A percentile compares a stretch with the other conserved stretches of the same genome.
phyloP scores from a whole-genome alignment of 2,113 vertebrate species.

The Talpa occidentalis region DNA sequence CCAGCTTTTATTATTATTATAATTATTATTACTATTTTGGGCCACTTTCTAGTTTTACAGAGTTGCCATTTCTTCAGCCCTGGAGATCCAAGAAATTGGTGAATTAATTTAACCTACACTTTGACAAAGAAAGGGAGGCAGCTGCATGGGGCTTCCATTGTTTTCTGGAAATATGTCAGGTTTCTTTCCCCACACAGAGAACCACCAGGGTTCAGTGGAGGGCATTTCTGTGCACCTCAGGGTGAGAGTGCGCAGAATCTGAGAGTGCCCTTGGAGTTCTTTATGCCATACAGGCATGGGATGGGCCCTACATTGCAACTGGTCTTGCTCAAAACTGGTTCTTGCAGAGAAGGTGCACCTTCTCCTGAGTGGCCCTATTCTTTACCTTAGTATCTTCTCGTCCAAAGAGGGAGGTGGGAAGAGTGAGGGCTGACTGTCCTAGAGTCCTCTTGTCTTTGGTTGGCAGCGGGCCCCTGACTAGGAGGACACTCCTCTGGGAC shows the following conservation, averaged over 20 bases:
- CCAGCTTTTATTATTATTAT: conserved; percentile 10
- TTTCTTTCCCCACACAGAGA: neutral
- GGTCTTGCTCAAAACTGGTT: neutral
- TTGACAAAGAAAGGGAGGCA: neutral
- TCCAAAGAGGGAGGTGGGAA: neutral
- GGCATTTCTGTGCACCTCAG: neutral
- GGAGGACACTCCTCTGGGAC: neutral
- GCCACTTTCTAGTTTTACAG: neutral
- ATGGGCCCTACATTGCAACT: neutral
- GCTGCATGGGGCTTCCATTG: neutral
- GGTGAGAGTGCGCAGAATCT: neutral
- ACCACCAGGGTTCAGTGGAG: neutral
- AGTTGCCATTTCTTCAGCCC: neutral
- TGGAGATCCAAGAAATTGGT: neutral
- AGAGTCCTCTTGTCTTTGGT: neutral
- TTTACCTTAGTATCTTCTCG: neutral
- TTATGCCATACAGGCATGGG: neutral
- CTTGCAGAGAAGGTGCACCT: neutral
- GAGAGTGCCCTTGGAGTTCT: neutral
- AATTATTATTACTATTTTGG: neutral
- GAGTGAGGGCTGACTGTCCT: neutral
- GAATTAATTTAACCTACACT: neutral
- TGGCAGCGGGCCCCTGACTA: neutral
- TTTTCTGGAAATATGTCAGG: neutral
- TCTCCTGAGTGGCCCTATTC: neutral